Conservation (phyloP, 2,797 vertebrate genomes). For the Hybognathus amarus region DNA sequence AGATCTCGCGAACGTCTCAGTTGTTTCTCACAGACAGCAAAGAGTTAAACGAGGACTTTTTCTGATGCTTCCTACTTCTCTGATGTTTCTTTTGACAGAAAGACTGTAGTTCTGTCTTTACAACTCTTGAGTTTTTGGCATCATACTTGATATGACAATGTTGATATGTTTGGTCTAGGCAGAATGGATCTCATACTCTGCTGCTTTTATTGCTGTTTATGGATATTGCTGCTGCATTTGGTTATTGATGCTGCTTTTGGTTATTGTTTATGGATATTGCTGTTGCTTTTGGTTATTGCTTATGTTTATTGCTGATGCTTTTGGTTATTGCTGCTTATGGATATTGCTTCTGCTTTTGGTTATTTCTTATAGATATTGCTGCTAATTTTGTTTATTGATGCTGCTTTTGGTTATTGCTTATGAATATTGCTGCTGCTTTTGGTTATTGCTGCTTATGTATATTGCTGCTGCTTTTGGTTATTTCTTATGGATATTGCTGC, state of each 20-base stretch:
- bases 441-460: too few relatives aligned
- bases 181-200: neutral
- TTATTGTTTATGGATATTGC: fast-evolving
- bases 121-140: neutral
- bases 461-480: too few relatives aligned
- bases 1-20: neutral
- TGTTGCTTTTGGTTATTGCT: too few relatives aligned
- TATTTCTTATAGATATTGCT: neutral
- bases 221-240: neutral
- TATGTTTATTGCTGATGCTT: fast-evolving
- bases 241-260: neutral
- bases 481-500: too few relatives aligned
- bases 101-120: neutral
- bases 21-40: neutral
- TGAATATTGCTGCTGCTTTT: too few relatives aligned
- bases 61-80: neutral
- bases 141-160: neutral
- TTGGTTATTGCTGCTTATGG: too few relatives aligned
- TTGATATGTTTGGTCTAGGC: neutral
- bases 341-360: too few relatives aligned
- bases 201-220: neutral
- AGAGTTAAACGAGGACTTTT: neutral
- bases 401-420: too few relatives aligned
- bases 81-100: neutral
- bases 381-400: too few relatives aligned